Conservation (phyloP, 2,113 vertebrate genomes). For the Mixornis gularis region DNA sequence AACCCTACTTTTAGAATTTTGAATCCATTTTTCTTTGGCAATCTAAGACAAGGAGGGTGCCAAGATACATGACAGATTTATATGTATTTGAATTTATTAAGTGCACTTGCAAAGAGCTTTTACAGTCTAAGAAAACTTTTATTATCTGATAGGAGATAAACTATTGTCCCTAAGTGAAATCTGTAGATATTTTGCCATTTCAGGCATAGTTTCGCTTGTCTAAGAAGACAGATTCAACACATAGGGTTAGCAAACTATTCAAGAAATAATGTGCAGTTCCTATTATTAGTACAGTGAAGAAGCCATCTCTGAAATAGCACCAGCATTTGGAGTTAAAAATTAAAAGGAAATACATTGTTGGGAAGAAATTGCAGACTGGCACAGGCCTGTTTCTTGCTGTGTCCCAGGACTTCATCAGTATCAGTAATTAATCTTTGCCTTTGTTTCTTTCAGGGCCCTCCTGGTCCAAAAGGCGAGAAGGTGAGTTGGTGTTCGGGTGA, state of each 20-base stretch:
- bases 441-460: slow-evolving; percentile 80
- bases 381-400: background rate
- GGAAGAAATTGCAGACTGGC: background rate
- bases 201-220: background rate
- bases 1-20: background rate
- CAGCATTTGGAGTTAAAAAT: background rate
- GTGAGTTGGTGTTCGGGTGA: slow-evolving; percentile 73
- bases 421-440: background rate
- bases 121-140: background rate
- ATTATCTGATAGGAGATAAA: background rate
- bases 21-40: background rate
- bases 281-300: background rate
- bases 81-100: slow-evolving; percentile 2
- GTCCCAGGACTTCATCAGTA: background rate
- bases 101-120: background rate
- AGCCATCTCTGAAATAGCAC: background rate
- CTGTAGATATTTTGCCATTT: background rate
- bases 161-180: background rate
- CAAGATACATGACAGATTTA: slow-evolving; percentile 26
- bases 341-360: background rate
- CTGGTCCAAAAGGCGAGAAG: slow-evolving; percentile 94
- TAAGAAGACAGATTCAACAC: background rate
- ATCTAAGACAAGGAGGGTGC: background rate
- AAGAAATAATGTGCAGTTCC: background rate
- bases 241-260: background rate